These are phyloP conservation scores for Pampus argenteus DNA, from an alignment of 2,797 vertebrate genomes.

Conservation along the genomic window DNA sequence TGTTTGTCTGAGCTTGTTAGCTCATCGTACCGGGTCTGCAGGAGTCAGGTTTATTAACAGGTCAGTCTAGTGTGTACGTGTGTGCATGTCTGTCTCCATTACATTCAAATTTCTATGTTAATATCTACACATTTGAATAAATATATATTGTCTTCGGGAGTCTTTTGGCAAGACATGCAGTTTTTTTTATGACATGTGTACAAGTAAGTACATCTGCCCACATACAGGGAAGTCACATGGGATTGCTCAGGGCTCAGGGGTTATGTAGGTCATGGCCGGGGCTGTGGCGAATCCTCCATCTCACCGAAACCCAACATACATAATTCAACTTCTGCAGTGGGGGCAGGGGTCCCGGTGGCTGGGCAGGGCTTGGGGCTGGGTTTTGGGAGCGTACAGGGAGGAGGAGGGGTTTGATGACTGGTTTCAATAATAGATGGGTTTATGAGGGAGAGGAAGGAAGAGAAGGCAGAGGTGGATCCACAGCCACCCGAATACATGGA, in stretches of 20 bases:
- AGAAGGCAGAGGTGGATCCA: conserved; percentile 47
- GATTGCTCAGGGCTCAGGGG: conserved; percentile 81
- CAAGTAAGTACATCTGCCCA: conserved; percentile 58
- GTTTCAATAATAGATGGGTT: conserved; percentile 88
- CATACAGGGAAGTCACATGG: conserved; percentile 71
- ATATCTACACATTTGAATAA: conserved; percentile 29
- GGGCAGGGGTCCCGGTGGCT: conserved; percentile 72
- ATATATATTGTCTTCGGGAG: conserved; percentile 10
- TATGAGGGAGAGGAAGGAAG: conserved; percentile 67
- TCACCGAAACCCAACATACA: conserved; percentile 83
- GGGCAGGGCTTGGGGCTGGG: conserved; percentile 56
- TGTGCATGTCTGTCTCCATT: conserved; percentile 21
- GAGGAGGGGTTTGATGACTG: conserved; percentile 74
- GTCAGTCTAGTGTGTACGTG: conserved; percentile 14
- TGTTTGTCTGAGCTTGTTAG: conserved; percentile 76
- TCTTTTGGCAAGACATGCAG: conserved; percentile 15
- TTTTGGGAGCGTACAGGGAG: conserved; percentile 49
- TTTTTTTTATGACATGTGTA: conserved; percentile 16
- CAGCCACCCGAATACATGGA: conserved; percentile 39
- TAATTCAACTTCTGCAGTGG: conserved; percentile 84
- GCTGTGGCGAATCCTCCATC: conserved; percentile 75
- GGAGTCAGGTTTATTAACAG: conserved; percentile 49
- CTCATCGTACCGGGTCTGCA: conserved; percentile 65
- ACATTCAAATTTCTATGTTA: conserved; percentile 8
- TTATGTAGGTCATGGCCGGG: conserved; percentile 87